Conservation (phyloP, 1,140 invertebrate genomes). For the Formica selysi region DNA sequence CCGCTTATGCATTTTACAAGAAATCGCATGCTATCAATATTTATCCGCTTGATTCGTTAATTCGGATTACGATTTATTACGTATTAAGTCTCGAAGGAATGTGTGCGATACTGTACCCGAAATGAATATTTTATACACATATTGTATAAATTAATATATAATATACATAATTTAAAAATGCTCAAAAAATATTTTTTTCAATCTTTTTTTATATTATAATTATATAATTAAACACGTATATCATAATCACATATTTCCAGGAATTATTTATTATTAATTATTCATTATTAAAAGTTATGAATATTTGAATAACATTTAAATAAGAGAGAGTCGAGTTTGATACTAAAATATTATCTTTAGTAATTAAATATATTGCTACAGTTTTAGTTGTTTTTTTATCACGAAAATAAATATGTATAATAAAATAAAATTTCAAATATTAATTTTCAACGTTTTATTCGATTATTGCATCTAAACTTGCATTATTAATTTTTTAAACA, state of each 20-base stretch:
- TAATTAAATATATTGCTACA: background rate
- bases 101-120: background rate
- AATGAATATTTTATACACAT: conserved; percentile 11
- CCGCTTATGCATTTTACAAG: conserved; percentile 66
- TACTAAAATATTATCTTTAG: background rate
- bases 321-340: background rate
- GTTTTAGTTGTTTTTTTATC: no score
- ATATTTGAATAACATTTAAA: background rate
- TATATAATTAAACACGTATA: background rate
- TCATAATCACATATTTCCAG: background rate
- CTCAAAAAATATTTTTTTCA: background rate
- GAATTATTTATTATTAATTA: background rate
- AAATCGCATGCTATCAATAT: conserved; percentile 54
- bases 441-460: no score
- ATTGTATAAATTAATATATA: background rate
- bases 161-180: background rate
- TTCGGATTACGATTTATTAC: conserved; percentile 51
- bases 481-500: no score
- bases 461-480: no score
- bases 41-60: conserved; percentile 66
- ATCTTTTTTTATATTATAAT: background rate
- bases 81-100: conserved; percentile 37
- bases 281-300: background rate
- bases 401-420: no score
- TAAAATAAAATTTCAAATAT: no score